Conservation (phyloP, 2,888 invertebrate genomes). For the Cremastinae sp. region DNA sequence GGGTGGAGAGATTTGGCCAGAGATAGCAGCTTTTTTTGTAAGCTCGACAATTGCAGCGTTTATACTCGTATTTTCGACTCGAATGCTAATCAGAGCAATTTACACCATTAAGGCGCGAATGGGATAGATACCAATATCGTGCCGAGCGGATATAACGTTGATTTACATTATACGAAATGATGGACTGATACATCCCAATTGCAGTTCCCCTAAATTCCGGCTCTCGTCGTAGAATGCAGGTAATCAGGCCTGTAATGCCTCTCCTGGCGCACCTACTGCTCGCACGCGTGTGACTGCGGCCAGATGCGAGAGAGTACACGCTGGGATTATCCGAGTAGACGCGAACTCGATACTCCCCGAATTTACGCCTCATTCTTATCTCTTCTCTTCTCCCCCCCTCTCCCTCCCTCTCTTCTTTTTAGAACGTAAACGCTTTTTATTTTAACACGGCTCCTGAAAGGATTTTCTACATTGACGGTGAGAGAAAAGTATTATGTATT, state of each 20-base stretch:
- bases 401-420: slow-evolving; percentile 13
- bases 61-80: slow-evolving; percentile 17
- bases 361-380: slow-evolving; percentile 10
- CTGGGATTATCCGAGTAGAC: slow-evolving; percentile 54
- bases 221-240: slow-evolving; percentile 46
- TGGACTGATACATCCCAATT: slow-evolving; percentile 27
- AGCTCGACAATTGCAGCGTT: slow-evolving; percentile 32
- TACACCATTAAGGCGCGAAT: slow-evolving; percentile 24
- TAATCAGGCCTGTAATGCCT: slow-evolving; percentile 62
- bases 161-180: slow-evolving; percentile 61
- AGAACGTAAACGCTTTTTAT: slow-evolving; percentile 46
- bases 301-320: slow-evolving; percentile 56
- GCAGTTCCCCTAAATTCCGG: slow-evolving; percentile 41
- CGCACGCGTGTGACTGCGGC: slow-evolving; percentile 47
- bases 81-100: slow-evolving; percentile 39
- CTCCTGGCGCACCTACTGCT: slow-evolving; percentile 32
- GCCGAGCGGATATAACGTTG: slow-evolving; percentile 56
- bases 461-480: no score
- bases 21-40: not conserved
- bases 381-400: not conserved
- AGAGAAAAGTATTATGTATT: no score
- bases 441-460: no score
- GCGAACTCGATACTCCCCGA: slow-evolving; percentile 49
- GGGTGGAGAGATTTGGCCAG: no score
- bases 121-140: slow-evolving; percentile 5